A percentile compares a stretch with the other conserved stretches of the same genome.
Conservation (phyloP, 1,140 invertebrate genomes). For the roundworm (Caenorhabditis elegans) region WBcel235 BX284602.5:6309001-6309500, state of each 20-base stretch:
- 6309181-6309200: constrained; percentile 36
- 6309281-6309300: background rate
- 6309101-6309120: no score
- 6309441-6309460: constrained; percentile 10
- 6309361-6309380: background rate
- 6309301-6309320: no score
- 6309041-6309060: background rate
- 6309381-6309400: background rate
- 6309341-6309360: background rate
- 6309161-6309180: constrained; percentile 44
- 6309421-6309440: background rate
- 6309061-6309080: background rate
- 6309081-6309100: no score
- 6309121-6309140: no score
- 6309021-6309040: background rate
- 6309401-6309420: background rate
- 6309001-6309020: constrained; percentile 30
- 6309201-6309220: constrained; percentile 28
- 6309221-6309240: constrained; percentile 32
- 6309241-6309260: constrained; percentile 39
- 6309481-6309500: background rate
- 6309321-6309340: background rate
- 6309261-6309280: constrained; percentile 46
- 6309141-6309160: constrained; percentile 24
- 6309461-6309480: constrained; percentile 14